phyloP scores from a whole-genome alignment of 2,888 invertebrate species.

The Agonopterix alstromeriana region DNA sequence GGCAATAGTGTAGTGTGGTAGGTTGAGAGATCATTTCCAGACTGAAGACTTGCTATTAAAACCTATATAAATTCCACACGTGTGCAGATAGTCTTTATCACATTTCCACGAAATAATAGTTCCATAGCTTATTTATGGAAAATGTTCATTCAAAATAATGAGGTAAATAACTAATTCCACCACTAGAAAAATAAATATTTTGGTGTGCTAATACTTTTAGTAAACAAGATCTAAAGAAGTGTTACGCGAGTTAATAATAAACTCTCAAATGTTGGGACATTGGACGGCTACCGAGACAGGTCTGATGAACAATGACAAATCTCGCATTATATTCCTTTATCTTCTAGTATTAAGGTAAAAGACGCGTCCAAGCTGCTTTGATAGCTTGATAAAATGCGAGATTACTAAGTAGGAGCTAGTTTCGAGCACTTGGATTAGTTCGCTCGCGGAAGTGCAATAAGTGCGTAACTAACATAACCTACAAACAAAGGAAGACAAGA shows the following conservation, averaged over 20 bases:
- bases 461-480: not conserved
- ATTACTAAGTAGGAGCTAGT: not conserved
- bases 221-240: constrained; percentile 43
- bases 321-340: constrained; percentile 8
- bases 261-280: constrained; percentile 15
- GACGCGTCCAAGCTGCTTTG: constrained; percentile 16
- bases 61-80: not conserved
- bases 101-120: constrained; percentile 23
- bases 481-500: not conserved
- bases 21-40: constrained; percentile 10
- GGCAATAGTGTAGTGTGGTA: not conserved
- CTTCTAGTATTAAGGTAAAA: constrained; percentile 7
- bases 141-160: constrained; percentile 27
- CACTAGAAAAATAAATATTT: constrained; percentile 60
- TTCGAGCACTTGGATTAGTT: not conserved
- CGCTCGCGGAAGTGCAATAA: constrained; percentile 1
- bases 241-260: constrained; percentile 7
- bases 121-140: constrained; percentile 32
- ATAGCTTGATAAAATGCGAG: constrained; percentile 1
- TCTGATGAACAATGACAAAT: constrained; percentile 3
- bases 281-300: constrained; percentile 23
- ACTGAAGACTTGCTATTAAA: constrained; percentile 2
- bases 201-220: constrained; percentile 70
- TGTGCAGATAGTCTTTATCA: constrained; percentile 24
- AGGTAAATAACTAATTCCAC: constrained; percentile 29